Evolutionary conservation across 2,888 invertebrate species (phyloP).

Genomic region (Autographa pulchrina): DNA sequence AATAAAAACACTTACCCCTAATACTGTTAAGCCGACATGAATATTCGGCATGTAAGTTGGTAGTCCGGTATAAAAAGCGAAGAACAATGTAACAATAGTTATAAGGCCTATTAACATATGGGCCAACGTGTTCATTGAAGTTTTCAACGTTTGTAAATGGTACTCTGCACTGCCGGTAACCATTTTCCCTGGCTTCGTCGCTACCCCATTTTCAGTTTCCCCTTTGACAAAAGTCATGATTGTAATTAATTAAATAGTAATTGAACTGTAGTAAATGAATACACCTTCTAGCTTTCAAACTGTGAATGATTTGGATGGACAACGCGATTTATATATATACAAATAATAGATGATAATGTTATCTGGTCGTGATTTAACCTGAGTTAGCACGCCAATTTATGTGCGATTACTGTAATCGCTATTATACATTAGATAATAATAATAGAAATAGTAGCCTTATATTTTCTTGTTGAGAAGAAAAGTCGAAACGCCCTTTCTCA

Average conservation of each 20-base stretch:
- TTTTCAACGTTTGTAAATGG: constrained; percentile 69
- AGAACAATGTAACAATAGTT: constrained; percentile 69
- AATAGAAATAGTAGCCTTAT: too few relatives aligned
- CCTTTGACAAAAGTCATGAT: constrained; percentile 9
- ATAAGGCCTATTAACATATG: constrained; percentile 77
- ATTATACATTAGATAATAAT: too few relatives aligned
- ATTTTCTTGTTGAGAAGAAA: too few relatives aligned
- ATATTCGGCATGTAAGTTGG: constrained; percentile 68
- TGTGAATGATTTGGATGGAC: constrained; percentile 32
- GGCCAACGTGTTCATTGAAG: constrained; percentile 70
- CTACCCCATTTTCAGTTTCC: constrained; percentile 23
- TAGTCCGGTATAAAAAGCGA: constrained; percentile 67
- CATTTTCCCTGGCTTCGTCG: neutral
- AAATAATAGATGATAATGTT: constrained; percentile 44
- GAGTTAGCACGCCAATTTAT: constrained; percentile 6
- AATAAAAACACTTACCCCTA: constrained; percentile 75
- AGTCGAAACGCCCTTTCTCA: too few relatives aligned
- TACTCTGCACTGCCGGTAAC: constrained; percentile 2
- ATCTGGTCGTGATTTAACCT: constrained; percentile 32
- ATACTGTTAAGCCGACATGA: constrained; percentile 78
- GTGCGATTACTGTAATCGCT: neutral
- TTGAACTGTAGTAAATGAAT: neutral
- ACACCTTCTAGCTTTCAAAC: constrained; percentile 16
- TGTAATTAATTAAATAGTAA: constrained; percentile 34
- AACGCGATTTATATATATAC: constrained; percentile 10